Evolutionary conservation across 2,797 vertebrate species (phyloP).

Genomic region (Smutsia gigantea): DNA sequence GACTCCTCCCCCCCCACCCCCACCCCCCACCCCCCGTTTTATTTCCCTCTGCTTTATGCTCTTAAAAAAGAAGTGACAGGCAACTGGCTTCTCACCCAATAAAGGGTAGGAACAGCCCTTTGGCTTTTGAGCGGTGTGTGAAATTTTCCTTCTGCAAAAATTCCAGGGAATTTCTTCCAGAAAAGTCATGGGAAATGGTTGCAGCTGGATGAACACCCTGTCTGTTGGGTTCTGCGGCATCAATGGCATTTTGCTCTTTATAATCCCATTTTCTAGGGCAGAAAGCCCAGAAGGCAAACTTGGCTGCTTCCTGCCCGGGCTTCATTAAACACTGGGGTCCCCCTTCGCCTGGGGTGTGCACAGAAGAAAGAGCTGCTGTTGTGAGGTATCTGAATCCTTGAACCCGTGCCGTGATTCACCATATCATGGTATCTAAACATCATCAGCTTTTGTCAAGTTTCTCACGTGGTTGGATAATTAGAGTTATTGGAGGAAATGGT

Average conservation of each 20-base stretch:
- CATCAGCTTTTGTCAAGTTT: conserved; percentile 34
- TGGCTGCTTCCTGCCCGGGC: neutral
- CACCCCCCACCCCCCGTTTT: neutral
- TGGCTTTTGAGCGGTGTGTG: conserved; percentile 59
- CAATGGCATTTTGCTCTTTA: neutral
- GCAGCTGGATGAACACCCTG: conserved; percentile 52
- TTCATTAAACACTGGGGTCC: neutral
- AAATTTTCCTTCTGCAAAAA: conserved; percentile 35
- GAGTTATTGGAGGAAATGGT: conserved; percentile 66
- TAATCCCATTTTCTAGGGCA: neutral
- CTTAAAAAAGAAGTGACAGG: neutral
- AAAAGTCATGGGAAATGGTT: conserved; percentile 52
- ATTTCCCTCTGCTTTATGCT: neutral
- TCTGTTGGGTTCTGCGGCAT: neutral
- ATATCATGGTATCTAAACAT: conserved; percentile 68
- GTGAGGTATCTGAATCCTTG: neutral
- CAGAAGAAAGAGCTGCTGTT: neutral
- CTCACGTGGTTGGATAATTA: conserved; percentile 68
- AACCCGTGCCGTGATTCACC: conserved; percentile 62
- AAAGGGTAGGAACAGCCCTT: neutral
- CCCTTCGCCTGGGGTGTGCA: neutral
- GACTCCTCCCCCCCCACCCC: neutral
- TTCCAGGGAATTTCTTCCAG: conserved; percentile 60
- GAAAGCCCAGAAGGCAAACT: neutral
- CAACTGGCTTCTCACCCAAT: conserved; percentile 16